Base-by-base conservation (phyloP, 2,888 invertebrate genomes). In the Saturnia japonica region DNA sequence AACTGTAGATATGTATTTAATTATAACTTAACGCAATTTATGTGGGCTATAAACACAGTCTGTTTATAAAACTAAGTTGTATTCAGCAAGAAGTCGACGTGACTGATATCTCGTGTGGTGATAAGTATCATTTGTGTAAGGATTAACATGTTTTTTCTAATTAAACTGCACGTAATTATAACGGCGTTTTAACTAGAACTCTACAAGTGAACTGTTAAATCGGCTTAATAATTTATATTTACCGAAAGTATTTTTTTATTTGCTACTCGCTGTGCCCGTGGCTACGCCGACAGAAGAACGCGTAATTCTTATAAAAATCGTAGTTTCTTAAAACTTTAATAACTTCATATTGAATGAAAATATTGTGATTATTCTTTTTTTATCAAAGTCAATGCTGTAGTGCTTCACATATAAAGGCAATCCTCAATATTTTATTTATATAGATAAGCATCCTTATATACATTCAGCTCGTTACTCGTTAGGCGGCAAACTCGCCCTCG, bases 41-140 rank as follows among this genome's bases (percentile, higher is more conserved):
- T 73, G 74, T 69, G 77, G 75, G 79, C 72, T 80, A 84, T 84
- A 83, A 84, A 81, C 78, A 77, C 74, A 70, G 73, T 76, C 76
- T 80, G 77, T 78, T 73, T 76, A 78, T 75, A 76, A 78, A 80
- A 78, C 77, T 74, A 79, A 78, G 76, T 80, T 80, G 82, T 79
- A 79, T 76, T 75, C 78, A 80, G 80, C 81, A 70, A 75, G 68
- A 72, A 76, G 77, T 25, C 77, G 85, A 88, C 88, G 88, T 88
- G 88, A 87, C 88, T 80, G 82, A 82, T 80, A 82, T 79, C 78
- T 77, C 75, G 78, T 74, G 74, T 72, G 79, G 84, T 85, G 84
- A 81, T 79, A 74, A 70, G 67, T 67, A 43, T 70, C 70, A 77
- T 81, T 81, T 81, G 77, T 75, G 57, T 78, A 78, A 78, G 77